These are phyloP conservation scores for Grantiella picta DNA, from an alignment of 2,113 vertebrate genomes.

Conservation along the genomic window DNA sequence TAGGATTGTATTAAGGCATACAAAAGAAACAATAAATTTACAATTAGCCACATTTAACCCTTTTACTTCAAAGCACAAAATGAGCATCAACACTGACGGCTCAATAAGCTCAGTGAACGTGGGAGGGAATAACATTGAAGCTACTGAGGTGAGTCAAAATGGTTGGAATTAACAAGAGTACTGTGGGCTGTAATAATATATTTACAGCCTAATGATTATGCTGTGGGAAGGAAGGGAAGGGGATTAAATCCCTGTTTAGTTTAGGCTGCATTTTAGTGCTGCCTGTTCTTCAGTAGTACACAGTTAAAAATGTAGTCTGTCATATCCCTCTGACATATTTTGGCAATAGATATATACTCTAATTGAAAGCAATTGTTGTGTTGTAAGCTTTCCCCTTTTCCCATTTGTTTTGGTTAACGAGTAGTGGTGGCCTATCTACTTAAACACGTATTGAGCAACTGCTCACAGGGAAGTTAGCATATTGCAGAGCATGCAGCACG, in stretches of 20 bases:
- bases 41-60: background rate
- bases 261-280: background rate
- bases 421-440: background rate
- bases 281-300: background rate
- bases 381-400: slow-evolving; percentile 10
- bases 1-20: background rate
- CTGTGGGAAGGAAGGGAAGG: background rate
- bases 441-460: slow-evolving; percentile 17
- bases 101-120: background rate
- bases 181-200: background rate
- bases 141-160: background rate
- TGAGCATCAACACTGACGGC: background rate
- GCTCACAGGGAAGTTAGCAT: background rate
- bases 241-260: background rate
- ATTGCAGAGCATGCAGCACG: background rate
- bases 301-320: slow-evolving; percentile 36
- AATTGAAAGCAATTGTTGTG: slow-evolving; percentile 55
- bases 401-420: slow-evolving; percentile 28
- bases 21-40: background rate
- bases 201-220: background rate
- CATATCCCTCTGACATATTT: slow-evolving; percentile 9
- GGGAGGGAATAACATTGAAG: background rate
- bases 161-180: background rate
- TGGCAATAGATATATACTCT: slow-evolving; percentile 37
- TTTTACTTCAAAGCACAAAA: background rate